Conservation (phyloP, 1,140 invertebrate genomes). For the Calephelis virginiensis region DNA sequence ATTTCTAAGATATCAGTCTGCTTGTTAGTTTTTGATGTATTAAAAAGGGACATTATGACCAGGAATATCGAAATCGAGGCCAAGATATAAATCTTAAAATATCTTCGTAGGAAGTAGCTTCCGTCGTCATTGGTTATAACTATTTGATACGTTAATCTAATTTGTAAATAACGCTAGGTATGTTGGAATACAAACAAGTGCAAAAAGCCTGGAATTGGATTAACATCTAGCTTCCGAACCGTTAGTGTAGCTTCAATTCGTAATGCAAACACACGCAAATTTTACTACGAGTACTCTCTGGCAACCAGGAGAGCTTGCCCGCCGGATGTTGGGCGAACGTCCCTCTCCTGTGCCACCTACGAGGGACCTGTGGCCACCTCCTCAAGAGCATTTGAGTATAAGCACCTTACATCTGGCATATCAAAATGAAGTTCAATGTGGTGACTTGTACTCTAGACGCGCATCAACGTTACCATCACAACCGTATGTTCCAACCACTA, state of each 20-base stretch:
- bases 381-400: constrained; percentile 59
- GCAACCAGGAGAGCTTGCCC: constrained; percentile 66
- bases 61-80: no score
- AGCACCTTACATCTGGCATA: constrained; percentile 69
- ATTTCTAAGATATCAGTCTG: no score
- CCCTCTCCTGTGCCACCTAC: constrained; percentile 67
- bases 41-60: no score
- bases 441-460: constrained; percentile 49
- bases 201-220: constrained; percentile 67
- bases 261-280: constrained; percentile 69
- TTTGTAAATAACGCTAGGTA: constrained; percentile 12
- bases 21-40: no score
- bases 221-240: constrained; percentile 45
- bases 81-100: no score
- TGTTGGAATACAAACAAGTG: constrained; percentile 61
- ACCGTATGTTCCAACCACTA: constrained; percentile 42
- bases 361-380: constrained; percentile 62
- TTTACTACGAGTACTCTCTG: constrained; percentile 64
- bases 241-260: constrained; percentile 55
- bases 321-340: constrained; percentile 65
- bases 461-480: constrained; percentile 51
- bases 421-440: constrained; percentile 49
- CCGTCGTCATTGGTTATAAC: not conserved
- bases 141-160: constrained; percentile 8
- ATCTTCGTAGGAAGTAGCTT: not conserved